Conservation (phyloP, 2,113 vertebrate genomes). For the Xiphorhynchus elegans region DNA sequence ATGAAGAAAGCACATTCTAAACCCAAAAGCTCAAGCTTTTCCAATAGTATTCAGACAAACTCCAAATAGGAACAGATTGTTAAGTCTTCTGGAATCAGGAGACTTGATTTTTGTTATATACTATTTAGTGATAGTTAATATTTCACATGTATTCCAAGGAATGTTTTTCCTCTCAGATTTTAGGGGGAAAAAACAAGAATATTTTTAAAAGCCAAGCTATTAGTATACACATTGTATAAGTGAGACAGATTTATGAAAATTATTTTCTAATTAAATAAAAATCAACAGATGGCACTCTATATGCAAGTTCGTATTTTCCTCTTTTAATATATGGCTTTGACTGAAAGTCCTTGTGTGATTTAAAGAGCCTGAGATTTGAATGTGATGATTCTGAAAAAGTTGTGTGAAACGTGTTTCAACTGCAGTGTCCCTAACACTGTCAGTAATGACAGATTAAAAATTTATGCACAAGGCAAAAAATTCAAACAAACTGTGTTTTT, state of each 20-base stretch:
- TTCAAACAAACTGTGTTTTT: not conserved
- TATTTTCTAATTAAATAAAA: conserved; percentile 27
- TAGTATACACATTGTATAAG: not conserved
- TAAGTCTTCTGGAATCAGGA: not conserved
- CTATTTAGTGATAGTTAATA: not conserved
- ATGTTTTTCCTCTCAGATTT: not conserved
- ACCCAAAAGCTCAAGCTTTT: not conserved
- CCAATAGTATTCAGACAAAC: not conserved
- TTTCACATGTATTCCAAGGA: not conserved
- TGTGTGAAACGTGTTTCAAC: not conserved
- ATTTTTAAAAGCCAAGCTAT: not conserved
- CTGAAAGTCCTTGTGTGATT: not conserved
- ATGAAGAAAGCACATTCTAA: not conserved
- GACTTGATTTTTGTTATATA: not conserved
- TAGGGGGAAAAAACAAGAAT: not conserved
- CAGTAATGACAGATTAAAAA: not conserved
- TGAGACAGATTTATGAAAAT: not conserved
- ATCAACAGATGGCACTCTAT: conserved; percentile 48
- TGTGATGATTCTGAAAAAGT: not conserved
- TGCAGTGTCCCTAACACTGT: not conserved
- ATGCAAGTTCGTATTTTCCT: conserved; percentile 6
- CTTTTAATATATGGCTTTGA: not conserved
- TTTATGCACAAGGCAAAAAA: rapidly evolving
- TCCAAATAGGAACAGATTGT: not conserved
- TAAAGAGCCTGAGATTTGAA: not conserved